phyloP scores from a whole-genome alignment of 2,113 vertebrate genomes.

The Pedetes capensis region DNA sequence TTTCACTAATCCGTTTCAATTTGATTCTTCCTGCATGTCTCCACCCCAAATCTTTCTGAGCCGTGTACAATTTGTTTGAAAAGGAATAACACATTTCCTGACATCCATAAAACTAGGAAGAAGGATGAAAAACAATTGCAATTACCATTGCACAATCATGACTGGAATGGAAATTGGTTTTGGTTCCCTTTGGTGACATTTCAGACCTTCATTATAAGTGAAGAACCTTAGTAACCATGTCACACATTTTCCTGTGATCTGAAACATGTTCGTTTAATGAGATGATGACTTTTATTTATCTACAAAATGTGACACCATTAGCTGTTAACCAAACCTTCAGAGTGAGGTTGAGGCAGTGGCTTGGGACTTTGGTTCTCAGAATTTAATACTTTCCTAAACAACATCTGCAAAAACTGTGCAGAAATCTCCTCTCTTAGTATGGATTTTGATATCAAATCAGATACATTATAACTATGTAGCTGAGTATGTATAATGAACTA shows the following conservation, averaged over 20 bases:
- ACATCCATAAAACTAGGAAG: neutral
- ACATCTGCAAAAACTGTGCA: neutral
- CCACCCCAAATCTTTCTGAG: neutral
- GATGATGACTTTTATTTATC: constrained; percentile 62
- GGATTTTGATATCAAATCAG: neutral
- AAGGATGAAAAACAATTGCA: neutral
- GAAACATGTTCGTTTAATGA: constrained; percentile 56
- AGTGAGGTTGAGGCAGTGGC: neutral
- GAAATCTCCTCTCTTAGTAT: neutral
- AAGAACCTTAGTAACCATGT: constrained; percentile 42
- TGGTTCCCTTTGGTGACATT: constrained; percentile 40
- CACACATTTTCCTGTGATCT: constrained; percentile 40
- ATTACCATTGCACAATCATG: neutral
- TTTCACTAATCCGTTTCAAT: neutral
- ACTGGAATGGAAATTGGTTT: neutral
- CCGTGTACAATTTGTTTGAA: neutral
- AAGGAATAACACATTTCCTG: neutral
- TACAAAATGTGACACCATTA: constrained; percentile 57
- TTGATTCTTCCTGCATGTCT: neutral
- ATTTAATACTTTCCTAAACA: constrained; percentile 11
- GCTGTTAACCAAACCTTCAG: constrained; percentile 49
- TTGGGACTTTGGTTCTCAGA: constrained; percentile 11
- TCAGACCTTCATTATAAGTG: constrained; percentile 38
- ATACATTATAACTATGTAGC: neutral
- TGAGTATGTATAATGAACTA: neutral